These are phyloP conservation scores for Heterotilapia buettikoferi DNA, from an alignment of 2,113 vertebrate species.

Conservation along the genomic window DNA sequence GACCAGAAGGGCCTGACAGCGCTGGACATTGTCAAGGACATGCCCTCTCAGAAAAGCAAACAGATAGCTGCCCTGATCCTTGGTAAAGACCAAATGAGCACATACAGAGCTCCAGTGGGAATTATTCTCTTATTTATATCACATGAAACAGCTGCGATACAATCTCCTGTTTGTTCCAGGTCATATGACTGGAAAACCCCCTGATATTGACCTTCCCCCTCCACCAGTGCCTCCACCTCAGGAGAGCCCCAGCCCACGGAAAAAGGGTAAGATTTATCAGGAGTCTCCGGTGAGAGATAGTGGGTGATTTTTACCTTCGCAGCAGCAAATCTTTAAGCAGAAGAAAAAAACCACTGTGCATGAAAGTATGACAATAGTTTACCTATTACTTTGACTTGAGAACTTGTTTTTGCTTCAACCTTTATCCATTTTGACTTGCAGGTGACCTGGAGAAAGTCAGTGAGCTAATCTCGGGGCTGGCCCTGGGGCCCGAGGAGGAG, in stretches of 20 bases:
- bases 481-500: conserved; percentile 78
- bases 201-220: conserved; percentile 75
- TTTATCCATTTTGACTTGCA: conserved; percentile 16
- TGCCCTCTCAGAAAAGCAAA: conserved; percentile 96
- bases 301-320: neutral
- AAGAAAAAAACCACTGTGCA: neutral
- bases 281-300: neutral
- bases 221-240: conserved; percentile 66
- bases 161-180: conserved; percentile 61
- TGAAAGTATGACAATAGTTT: neutral
- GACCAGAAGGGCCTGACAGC: conserved; percentile 87
- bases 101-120: neutral
- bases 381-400: neutral
- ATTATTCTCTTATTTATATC: neutral
- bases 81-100: conserved; percentile 63
- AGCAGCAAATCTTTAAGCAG: neutral
- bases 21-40: conserved; percentile 89
- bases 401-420: neutral
- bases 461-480: conserved; percentile 79
- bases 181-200: conserved; percentile 78
- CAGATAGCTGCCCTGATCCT: conserved; percentile 89
- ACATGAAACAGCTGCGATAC: neutral
- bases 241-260: conserved; percentile 67
- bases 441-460: conserved; percentile 81
- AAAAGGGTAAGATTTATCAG: conserved; percentile 53